These are phyloP conservation scores for Akabosia matsudoensis DNA, from an alignment of 1,140 invertebrate genomes.

Conservation along the genomic window DNA sequence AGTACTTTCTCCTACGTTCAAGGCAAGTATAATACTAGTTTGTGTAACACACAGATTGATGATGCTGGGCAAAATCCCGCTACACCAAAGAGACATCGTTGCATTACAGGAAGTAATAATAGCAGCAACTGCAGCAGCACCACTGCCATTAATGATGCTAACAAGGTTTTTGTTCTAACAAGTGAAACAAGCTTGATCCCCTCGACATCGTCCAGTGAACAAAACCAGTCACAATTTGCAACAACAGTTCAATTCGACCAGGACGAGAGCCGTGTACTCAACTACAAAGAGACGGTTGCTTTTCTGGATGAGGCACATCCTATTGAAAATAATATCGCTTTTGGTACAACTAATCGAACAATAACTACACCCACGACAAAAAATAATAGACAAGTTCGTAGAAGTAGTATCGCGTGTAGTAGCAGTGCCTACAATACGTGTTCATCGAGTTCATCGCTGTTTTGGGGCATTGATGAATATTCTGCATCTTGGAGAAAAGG, in stretches of 20 bases:
- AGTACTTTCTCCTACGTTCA: no score
- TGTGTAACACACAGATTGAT: no score
- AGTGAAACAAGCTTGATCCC: neutral
- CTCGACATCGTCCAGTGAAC: neutral
- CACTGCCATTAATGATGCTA: neutral
- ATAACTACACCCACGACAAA: neutral
- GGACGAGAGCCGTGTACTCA: no score
- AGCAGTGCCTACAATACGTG: neutral
- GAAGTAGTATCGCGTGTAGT: neutral
- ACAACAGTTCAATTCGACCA: neutral
- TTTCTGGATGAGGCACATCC: no score
- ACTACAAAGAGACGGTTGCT: no score
- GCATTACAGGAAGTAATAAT: neutral
- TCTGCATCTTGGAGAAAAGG: neutral
- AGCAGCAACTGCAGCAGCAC: neutral
- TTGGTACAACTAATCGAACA: no score
- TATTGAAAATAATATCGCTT: no score
- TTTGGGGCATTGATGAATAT: neutral
- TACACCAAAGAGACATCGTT: neutral
- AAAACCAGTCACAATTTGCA: neutral
- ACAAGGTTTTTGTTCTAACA: neutral
- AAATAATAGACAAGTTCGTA: neutral
- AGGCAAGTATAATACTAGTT: no score
- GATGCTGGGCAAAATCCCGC: no score
- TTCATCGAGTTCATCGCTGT: neutral